Base-by-base conservation (phyloP, 2,888 invertebrate genomes). In the Melipona beecheii region DNA sequence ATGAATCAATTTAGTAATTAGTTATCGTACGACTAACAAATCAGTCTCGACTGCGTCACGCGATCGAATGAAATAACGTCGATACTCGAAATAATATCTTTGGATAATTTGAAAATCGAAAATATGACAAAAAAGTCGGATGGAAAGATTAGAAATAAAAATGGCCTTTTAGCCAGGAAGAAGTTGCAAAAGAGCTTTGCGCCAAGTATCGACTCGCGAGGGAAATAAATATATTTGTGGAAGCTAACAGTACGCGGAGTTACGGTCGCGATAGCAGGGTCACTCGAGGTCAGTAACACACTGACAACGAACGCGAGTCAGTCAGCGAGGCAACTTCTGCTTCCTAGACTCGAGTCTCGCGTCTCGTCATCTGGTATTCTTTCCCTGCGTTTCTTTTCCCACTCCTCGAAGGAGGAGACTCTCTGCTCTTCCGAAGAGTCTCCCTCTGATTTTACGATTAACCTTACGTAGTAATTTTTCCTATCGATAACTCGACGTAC, bases 261-360 rank as follows among this genome's bases (percentile, higher is more conserved):
- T 91, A 91, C 91, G 93, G 91, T 92, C 90, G 91, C 89, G 91
- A 91, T 91, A 91, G 92, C 91, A 91, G 94, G 94, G 93, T 94
- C 94, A 94, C 92, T 93, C 90, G 93, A 92, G 94, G 94, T 94
- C 94, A 93, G 93, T 94, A 94, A 93, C 94, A 94, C 92, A 94
- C 92, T 93, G 93, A 93, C 92, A 91, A 90, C 90, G 85, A 84
- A 80, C 82, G 75, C 82, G 79, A 81, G 73, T 83, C 86, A 84
- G 77, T 80, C 84, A 79, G 70, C 85, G 75, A 62, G 77, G 70
- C 73, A 89, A 27, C 84, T 78, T 79, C 80, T 80, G 74, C 75
- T 81, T 81, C 81, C 74, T 78, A 81, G 79, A 83, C 69, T n/a
- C n/a, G n/a, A n/a, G 24, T 74, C 24, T 76, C 74, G 64, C 9